These are phyloP conservation scores for Lasius fuliginosus DNA, from an alignment of 2,888 invertebrate genomes.

Conservation along the genomic window DNA sequence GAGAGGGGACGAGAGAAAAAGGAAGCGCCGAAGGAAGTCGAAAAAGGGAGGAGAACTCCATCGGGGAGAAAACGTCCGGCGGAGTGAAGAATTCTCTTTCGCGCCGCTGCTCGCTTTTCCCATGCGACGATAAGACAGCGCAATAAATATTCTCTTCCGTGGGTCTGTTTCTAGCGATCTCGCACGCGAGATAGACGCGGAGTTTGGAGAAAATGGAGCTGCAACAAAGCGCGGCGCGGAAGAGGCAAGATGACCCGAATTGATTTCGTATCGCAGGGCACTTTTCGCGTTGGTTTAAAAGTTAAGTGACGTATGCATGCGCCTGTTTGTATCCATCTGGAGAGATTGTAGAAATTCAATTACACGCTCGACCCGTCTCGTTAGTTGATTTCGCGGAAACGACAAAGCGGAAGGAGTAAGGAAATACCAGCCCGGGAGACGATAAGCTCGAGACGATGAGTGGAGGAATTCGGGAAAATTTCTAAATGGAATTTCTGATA, in stretches of 20 bases:
- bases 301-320: conserved; percentile 16
- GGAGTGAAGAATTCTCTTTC: conserved; percentile 68
- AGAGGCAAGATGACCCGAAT: conserved; percentile 69
- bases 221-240: conserved; percentile 36
- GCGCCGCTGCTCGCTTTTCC: conserved; percentile 72
- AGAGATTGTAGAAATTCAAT: conserved; percentile 52
- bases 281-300: conserved; percentile 56
- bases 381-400: conserved; percentile 40
- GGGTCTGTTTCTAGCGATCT: conserved; percentile 71
- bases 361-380: conserved; percentile 32
- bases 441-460: conserved; percentile 51
- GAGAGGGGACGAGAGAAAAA: background rate
- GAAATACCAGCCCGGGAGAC: conserved; percentile 29
- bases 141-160: conserved; percentile 76
- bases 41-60: conserved; percentile 65
- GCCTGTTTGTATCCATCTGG: conserved; percentile 30
- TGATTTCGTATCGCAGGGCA: conserved; percentile 65
- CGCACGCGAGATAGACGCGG: conserved; percentile 64
- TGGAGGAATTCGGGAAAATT: conserved; percentile 54
- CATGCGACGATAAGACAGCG: conserved; percentile 76
- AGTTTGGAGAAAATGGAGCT: conserved; percentile 60
- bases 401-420: conserved; percentile 39
- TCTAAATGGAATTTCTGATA: conserved; percentile 55
- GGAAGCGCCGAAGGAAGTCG: conserved; percentile 35
- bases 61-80: conserved; percentile 52